Evolutionary conservation across 2,113 vertebrate genomes (phyloP).

Genomic region (Notarius quadriscutis): DNA sequence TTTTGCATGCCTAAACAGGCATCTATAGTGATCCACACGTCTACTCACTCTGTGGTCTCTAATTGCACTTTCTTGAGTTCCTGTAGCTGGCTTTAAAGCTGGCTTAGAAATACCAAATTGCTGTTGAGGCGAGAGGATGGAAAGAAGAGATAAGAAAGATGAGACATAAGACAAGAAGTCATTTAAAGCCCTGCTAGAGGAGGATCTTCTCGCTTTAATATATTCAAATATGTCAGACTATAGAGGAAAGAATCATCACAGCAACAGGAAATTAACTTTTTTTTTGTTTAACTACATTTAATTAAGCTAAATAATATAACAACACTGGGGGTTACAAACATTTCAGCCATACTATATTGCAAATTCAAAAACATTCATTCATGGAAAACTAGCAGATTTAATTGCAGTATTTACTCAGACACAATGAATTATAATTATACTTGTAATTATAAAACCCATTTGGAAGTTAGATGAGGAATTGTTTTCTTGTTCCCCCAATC

Average conservation of each 20-base stretch:
- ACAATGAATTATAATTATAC: background rate
- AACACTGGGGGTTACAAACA: background rate
- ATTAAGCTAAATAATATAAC: background rate
- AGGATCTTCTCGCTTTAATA: constrained; percentile 6
- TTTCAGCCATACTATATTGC: background rate
- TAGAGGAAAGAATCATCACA: background rate
- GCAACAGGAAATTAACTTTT: background rate
- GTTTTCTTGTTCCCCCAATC: background rate
- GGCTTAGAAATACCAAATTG: background rate
- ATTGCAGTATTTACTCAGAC: background rate
- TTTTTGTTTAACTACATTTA: background rate
- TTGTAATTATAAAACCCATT: background rate
- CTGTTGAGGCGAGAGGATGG: background rate
- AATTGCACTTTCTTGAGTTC: background rate
- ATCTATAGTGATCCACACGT: background rate
- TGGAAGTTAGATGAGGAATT: too few species aligned
- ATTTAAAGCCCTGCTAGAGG: background rate
- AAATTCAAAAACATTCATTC: background rate
- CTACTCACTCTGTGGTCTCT: constrained; percentile 5
- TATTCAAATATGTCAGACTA: background rate
- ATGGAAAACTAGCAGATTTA: background rate
- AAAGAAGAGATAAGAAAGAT: background rate
- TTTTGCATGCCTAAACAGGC: background rate
- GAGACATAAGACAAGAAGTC: background rate
- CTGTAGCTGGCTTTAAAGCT: background rate